Percentiles rank a stretch among this genome's conserved stretches.
Conservation (phyloP, 2,888 invertebrate species). For the Caenorhabditis becei region DNA sequence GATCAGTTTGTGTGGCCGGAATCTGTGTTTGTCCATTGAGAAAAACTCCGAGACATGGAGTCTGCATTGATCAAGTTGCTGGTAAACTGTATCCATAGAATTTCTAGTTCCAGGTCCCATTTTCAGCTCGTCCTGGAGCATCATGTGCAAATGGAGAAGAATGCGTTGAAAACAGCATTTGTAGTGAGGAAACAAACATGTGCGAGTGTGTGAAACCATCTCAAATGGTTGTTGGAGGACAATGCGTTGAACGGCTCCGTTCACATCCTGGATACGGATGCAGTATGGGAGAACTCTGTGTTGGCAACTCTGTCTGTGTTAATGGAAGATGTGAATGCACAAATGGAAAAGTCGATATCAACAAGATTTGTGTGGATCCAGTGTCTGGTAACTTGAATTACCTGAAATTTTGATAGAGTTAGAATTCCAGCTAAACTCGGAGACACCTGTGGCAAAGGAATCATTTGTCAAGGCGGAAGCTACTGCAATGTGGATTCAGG, state of each 20-base stretch:
- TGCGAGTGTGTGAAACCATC: slow-evolving; percentile 74
- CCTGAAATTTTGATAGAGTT: background rate
- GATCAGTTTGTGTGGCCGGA: slow-evolving; percentile 78
- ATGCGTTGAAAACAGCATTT: slow-evolving; percentile 70
- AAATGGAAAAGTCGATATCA: slow-evolving; percentile 65
- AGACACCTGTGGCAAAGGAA: slow-evolving; percentile 74
- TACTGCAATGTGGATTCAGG: slow-evolving; percentile 69
- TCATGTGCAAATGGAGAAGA: slow-evolving; percentile 73
- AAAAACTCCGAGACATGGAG: slow-evolving; percentile 62
- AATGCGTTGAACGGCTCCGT: slow-evolving; percentile 73
- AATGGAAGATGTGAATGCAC: slow-evolving; percentile 73
- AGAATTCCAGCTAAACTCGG: slow-evolving; percentile 59
- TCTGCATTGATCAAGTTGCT: slow-evolving; percentile 63
- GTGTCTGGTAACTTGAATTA: slow-evolving; percentile 57
- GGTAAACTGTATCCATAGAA: slow-evolving; percentile 27
- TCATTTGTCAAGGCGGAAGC: slow-evolving; percentile 75
- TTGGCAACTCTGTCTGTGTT: slow-evolving; percentile 69
- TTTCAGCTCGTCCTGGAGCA: slow-evolving; percentile 75
- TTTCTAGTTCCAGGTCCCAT: background rate
- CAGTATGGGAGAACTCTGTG: slow-evolving; percentile 73
- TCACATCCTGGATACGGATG: slow-evolving; percentile 79
- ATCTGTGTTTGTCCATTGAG: slow-evolving; percentile 77
- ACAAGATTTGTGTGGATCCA: slow-evolving; percentile 69
- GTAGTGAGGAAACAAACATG: slow-evolving; percentile 62
- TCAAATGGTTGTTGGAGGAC: slow-evolving; percentile 71